phyloP scores from a whole-genome alignment of 2,888 invertebrate genomes.

The Saturnia japonica region DNA sequence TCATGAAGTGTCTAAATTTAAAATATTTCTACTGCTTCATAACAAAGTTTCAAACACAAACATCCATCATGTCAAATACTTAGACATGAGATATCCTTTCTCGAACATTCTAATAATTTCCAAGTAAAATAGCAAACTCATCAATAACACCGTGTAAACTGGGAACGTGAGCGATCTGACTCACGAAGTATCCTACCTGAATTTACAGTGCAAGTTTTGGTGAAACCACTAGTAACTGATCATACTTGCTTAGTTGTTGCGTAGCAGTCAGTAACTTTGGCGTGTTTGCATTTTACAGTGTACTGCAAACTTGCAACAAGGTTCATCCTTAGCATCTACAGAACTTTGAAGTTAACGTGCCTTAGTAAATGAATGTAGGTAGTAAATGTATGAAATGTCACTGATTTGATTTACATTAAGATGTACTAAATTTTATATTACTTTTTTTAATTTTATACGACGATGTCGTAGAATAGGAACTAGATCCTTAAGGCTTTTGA shows the following conservation, averaged over 20 bases:
- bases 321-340: neutral
- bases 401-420: neutral
- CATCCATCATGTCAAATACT: slow-evolving; percentile 15
- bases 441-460: too few species aligned
- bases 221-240: neutral
- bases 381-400: neutral
- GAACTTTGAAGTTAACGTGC: neutral
- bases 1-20: neutral
- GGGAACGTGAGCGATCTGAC: slow-evolving; percentile 42
- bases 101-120: slow-evolving; percentile 27
- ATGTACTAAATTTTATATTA: too few species aligned
- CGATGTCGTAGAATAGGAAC: too few species aligned
- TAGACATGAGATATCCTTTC: slow-evolving; percentile 33
- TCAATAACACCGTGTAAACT: slow-evolving; percentile 52
- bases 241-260: neutral
- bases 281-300: neutral
- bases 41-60: slow-evolving; percentile 6
- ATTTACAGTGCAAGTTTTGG: slow-evolving; percentile 1
- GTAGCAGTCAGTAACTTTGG: neutral
- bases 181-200: slow-evolving; percentile 31
- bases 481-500: too few species aligned
- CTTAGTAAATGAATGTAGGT: neutral
- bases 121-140: slow-evolving; percentile 44
- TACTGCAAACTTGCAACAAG: neutral
- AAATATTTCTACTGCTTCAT: neutral